These are phyloP conservation scores for Ophion costatus DNA, from an alignment of 2,888 invertebrate species.

Conservation along the genomic window DNA sequence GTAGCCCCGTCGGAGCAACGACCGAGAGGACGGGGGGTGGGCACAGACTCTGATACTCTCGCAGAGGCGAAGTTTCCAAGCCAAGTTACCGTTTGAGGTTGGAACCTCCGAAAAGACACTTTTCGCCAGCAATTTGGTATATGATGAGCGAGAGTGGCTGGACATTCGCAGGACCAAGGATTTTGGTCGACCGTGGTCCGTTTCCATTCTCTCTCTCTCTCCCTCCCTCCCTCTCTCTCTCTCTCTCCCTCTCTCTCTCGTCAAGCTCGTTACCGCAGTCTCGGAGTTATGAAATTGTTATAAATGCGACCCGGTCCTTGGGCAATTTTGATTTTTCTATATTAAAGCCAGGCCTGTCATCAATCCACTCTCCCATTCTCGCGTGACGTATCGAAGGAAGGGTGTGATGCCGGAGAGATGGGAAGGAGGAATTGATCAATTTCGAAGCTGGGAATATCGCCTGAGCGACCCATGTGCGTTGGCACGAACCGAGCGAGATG, in stretches of 20 bases:
- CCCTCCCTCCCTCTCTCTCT: too few species aligned
- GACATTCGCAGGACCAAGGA: background rate
- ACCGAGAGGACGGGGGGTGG: conserved; percentile 13
- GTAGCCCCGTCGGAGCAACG: conserved; percentile 30
- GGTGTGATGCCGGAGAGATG: background rate
- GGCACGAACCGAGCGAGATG: background rate
- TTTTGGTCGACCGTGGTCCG: background rate
- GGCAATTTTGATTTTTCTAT: background rate
- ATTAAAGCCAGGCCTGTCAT: background rate
- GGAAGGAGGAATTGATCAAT: conserved; percentile 41
- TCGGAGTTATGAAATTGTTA: background rate
- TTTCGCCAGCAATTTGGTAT: conserved; percentile 14
- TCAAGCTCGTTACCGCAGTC: background rate
- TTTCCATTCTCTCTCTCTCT: background rate
- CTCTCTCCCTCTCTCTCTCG: too few species aligned
- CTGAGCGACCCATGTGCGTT: conserved; percentile 13
- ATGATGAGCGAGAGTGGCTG: conserved; percentile 9
- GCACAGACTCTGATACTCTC: conserved; percentile 6
- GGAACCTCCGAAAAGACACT: conserved; percentile 8
- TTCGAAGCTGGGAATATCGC: conserved; percentile 41
- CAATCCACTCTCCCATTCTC: background rate
- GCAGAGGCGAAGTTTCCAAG: conserved; percentile 43
- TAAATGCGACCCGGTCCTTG: background rate
- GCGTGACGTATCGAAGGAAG: background rate
- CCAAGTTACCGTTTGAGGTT: conserved; percentile 20